These are phyloP conservation scores for Turdus rufiventris DNA, from an alignment of 2,113 vertebrate genomes.

Conservation along the genomic window DNA sequence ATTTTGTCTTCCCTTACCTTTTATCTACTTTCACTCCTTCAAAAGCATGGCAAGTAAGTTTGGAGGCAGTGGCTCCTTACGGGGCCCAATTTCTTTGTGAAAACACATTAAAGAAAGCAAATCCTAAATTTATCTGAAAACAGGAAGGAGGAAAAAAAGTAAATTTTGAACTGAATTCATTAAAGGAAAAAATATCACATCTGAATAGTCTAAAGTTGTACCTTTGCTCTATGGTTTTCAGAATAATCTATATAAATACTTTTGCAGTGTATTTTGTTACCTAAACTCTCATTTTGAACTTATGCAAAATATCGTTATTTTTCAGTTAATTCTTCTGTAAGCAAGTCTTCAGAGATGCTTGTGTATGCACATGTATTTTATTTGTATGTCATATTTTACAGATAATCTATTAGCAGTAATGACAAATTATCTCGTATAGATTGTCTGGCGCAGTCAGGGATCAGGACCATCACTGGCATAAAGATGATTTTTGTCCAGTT, in stretches of 20 bases:
- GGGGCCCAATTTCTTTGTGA: neutral
- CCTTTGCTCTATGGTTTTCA: neutral
- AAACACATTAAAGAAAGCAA: neutral
- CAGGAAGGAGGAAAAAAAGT: neutral
- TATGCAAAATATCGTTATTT: neutral
- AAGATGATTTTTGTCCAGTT: neutral
- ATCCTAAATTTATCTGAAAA: neutral
- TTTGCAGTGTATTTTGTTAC: neutral
- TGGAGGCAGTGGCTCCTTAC: neutral
- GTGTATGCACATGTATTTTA: neutral
- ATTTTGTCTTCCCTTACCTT: neutral
- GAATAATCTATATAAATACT: neutral
- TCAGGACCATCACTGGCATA: neutral
- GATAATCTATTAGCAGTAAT: neutral
- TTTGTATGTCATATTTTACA: neutral
- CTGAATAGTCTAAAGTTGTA: neutral
- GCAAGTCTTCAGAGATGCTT: neutral
- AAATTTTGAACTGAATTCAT: neutral
- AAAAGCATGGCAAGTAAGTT: neutral
- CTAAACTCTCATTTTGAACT: neutral
- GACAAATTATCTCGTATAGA: neutral
- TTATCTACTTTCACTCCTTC: neutral
- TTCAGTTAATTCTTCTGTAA: neutral
- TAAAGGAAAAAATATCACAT: neutral
- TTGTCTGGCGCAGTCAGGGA: neutral